These are phyloP conservation scores for Pogonus chalceus DNA, from an alignment of 1,140 invertebrate species.

Conservation along the genomic window DNA sequence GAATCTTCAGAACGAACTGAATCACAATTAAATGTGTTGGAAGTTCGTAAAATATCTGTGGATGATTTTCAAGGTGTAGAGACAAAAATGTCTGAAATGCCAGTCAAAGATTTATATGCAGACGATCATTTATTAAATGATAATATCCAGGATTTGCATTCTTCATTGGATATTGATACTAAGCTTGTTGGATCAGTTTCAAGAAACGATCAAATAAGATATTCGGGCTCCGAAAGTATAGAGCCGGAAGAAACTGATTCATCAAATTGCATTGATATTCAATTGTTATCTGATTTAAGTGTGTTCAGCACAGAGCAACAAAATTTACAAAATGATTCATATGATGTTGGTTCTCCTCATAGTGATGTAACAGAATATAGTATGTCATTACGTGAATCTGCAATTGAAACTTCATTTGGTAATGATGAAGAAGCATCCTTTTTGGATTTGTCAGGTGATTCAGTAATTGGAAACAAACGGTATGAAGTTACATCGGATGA, in stretches of 20 bases:
- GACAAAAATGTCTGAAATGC: too few relatives aligned
- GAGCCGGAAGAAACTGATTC: conserved; percentile 27
- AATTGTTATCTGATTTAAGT: conserved; percentile 16
- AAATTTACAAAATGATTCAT: conserved; percentile 5
- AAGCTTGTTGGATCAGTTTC: neutral
- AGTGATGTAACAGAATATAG: conserved; percentile 11
- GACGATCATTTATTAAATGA: too few relatives aligned
- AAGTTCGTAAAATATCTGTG: too few relatives aligned
- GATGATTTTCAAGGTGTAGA: too few relatives aligned
- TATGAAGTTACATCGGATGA: conserved; percentile 22
- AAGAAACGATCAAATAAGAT: neutral
- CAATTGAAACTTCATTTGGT: neutral
- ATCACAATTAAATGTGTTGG: too few relatives aligned
- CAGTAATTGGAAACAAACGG: neutral
- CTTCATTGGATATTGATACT: too few relatives aligned
- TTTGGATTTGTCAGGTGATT: neutral
- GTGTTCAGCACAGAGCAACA: neutral
- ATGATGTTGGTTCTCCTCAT: conserved; percentile 17
- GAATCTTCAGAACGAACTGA: too few relatives aligned
- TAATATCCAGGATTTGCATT: too few relatives aligned
- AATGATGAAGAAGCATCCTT: neutral
- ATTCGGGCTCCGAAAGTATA: neutral
- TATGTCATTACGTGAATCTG: conserved; percentile 1
- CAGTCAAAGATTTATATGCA: too few relatives aligned
- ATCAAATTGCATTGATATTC: conserved; percentile 15